phyloP scores from a whole-genome alignment of 1,140 invertebrate genomes.

The Alviniconcha marisindica region DNA sequence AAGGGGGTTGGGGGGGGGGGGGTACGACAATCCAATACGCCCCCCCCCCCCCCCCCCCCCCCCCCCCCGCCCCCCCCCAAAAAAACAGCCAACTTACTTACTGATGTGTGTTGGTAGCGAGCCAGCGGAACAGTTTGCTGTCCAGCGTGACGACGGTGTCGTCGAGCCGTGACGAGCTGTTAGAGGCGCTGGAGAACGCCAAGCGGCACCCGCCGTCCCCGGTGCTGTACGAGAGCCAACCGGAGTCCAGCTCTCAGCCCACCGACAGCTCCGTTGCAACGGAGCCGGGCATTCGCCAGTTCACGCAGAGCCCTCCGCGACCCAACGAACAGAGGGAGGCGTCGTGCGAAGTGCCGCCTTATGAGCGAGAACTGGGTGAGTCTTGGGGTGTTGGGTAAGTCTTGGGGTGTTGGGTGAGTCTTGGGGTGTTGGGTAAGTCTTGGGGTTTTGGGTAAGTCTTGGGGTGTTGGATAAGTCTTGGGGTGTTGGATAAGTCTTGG shows the following conservation, averaged over 20 bases:
- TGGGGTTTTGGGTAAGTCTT: too few relatives aligned
- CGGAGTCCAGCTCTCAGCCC: conserved; percentile 66
- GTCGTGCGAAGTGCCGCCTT: conserved; percentile 72
- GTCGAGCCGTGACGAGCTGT: conserved; percentile 75
- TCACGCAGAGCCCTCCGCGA: conserved; percentile 76
- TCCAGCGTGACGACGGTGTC: conserved; percentile 74
- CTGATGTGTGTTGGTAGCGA: too few relatives aligned
- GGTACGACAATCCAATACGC: too few relatives aligned
- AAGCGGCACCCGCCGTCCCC: conserved; percentile 66
- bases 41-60: too few relatives aligned
- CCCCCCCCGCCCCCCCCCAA: too few relatives aligned
- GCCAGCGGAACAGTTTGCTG: conserved; percentile 70
- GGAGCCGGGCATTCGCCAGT: conserved; percentile 76
- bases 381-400: not conserved
- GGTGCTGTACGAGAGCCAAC: conserved; percentile 67
- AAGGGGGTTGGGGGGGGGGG: too few relatives aligned
- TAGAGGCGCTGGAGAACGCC: conserved; percentile 75
- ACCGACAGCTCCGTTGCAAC: conserved; percentile 72
- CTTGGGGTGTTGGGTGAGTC: not conserved
- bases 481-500: too few relatives aligned
- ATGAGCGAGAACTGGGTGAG: conserved; percentile 51
- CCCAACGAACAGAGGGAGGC: conserved; percentile 76
- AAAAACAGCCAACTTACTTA: too few relatives aligned
- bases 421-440: not conserved
- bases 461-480: too few relatives aligned